phyloP scores from a whole-genome alignment of 2,888 invertebrate species.

The Drosophila helvetica region DNA sequence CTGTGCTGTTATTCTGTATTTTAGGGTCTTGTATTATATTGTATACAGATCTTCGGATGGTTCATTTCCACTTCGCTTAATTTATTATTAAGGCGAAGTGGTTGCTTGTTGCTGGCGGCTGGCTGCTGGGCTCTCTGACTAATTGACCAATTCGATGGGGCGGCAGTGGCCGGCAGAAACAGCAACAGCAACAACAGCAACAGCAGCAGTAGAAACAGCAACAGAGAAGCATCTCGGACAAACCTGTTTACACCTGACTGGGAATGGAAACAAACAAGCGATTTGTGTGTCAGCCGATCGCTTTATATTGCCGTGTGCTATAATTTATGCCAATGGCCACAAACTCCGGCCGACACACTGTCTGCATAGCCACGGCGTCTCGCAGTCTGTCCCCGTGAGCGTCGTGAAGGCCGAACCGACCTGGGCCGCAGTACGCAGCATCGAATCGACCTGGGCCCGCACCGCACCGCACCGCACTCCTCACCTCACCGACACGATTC shows the following conservation, averaged over 20 bases:
- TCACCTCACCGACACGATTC: conserved; percentile 1
- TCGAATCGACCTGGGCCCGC: conserved; percentile 2
- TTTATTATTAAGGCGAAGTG: conserved; percentile 68
- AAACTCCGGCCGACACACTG: conserved; percentile 61
- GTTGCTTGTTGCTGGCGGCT: too few species aligned
- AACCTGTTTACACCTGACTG: conserved; percentile 73
- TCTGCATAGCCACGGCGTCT: conserved; percentile 60
- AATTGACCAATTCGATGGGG: conserved; percentile 63
- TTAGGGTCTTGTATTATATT: conserved; percentile 8
- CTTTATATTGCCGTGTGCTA: conserved; percentile 59
- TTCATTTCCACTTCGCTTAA: conserved; percentile 63
- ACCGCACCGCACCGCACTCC: neutral
- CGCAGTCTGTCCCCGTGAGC: conserved; percentile 69
- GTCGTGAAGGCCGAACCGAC: conserved; percentile 55
- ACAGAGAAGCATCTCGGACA: conserved; percentile 26
- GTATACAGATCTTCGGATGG: conserved; percentile 24
- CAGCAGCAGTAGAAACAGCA: conserved; percentile 11
- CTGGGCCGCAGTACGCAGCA: conserved; percentile 1
- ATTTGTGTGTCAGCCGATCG: conserved; percentile 76
- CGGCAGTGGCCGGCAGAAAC: conserved; percentile 10
- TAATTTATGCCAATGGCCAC: conserved; percentile 75
- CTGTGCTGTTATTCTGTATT: conserved; percentile 22
- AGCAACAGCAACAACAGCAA: neutral
- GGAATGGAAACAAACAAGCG: conserved; percentile 58
- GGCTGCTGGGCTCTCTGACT: conserved; percentile 67